A percentile compares a stretch with the other conserved stretches of the same genome.
phyloP scores from a whole-genome alignment of 2,888 invertebrate genomes.

The Lycocerus yunnanus region DNA sequence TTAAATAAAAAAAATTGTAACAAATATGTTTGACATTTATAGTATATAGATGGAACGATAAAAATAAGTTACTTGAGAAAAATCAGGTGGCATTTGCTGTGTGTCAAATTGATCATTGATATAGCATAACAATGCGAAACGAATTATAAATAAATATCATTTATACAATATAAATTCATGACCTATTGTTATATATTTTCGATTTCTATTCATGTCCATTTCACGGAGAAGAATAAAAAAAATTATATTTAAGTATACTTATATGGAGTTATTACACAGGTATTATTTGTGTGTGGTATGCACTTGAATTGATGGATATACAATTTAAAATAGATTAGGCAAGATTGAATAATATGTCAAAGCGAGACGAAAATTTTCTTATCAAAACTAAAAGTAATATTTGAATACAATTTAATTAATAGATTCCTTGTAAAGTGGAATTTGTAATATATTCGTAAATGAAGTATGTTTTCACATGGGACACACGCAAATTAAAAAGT shows the following conservation, averaged over 20 bases:
- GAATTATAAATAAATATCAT: background rate
- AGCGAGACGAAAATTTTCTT: background rate
- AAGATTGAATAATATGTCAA: background rate
- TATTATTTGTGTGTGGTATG: background rate
- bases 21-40: background rate
- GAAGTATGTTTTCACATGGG: too few relatives aligned
- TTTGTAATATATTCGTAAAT: too few relatives aligned
- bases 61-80: background rate
- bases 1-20: background rate
- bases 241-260: background rate
- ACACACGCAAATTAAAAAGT: too few relatives aligned
- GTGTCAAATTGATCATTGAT: background rate
- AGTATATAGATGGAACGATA: background rate
- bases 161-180: background rate
- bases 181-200: background rate
- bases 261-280: background rate
- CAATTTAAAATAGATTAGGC: background rate
- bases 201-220: background rate
- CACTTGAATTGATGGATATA: background rate
- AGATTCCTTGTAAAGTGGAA: too few relatives aligned
- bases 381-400: too few relatives aligned
- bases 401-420: too few relatives aligned
- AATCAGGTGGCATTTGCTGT: background rate
- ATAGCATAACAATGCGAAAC: background rate
- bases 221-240: background rate